Percentiles rank a stretch among this genome's conserved stretches.
These are phyloP conservation scores for Ephialtes manifestator DNA, from an alignment of 2,888 invertebrate genomes.

Conservation along the genomic window DNA sequence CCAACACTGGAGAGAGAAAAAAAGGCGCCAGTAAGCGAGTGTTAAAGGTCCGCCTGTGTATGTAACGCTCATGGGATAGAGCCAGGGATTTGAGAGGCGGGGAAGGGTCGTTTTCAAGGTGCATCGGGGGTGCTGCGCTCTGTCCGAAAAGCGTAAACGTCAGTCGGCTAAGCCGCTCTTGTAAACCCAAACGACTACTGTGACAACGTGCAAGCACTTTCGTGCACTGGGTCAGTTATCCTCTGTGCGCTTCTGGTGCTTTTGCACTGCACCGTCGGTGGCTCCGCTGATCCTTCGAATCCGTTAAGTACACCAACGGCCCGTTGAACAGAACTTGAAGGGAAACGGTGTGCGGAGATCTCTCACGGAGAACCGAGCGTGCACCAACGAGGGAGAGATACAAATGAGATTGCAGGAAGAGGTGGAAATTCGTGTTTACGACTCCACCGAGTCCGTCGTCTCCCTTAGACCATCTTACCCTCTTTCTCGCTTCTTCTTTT, in stretches of 20 bases:
- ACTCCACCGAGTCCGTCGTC: neutral
- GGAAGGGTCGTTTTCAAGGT: conserved; percentile 56
- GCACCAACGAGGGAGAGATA: conserved; percentile 32
- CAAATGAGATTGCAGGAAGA: conserved; percentile 61
- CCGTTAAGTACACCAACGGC: conserved; percentile 75
- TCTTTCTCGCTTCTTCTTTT: conserved; percentile 18
- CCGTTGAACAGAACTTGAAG: conserved; percentile 30
- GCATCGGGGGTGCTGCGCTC: neutral
- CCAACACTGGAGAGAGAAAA: conserved; percentile 1
- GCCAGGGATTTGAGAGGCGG: neutral
- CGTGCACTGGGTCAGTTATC: conserved; percentile 72
- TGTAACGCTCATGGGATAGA: neutral
- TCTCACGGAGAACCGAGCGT: conserved; percentile 8
- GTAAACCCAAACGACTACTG: conserved; percentile 45
- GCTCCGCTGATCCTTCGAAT: conserved; percentile 71
- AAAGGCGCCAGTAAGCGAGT: conserved; percentile 53
- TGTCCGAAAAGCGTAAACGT: conserved; percentile 63
- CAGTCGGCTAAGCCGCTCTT: conserved; percentile 48
- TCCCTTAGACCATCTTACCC: neutral
- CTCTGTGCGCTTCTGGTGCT: conserved; percentile 41
- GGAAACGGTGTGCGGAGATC: conserved; percentile 23
- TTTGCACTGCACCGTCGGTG: conserved; percentile 26
- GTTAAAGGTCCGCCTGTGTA: neutral
- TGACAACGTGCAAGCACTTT: conserved; percentile 54
- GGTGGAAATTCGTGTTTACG: conserved; percentile 52